phyloP scores from a whole-genome alignment of 2,113 vertebrate species.

The Cepphus grylle region DNA sequence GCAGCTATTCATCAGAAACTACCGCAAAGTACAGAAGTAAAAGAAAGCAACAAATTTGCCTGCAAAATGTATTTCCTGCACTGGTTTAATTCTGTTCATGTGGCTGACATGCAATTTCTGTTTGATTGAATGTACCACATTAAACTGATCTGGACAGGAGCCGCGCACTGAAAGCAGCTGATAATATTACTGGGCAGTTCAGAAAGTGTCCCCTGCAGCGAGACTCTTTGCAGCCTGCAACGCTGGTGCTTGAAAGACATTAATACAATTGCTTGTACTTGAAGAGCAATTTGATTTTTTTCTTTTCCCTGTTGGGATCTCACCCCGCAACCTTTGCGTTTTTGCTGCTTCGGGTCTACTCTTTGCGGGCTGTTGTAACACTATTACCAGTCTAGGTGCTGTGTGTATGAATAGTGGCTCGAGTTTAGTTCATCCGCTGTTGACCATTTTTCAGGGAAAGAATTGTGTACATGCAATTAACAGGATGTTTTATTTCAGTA shows the following conservation, averaged over 20 bases:
- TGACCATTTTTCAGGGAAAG: neutral
- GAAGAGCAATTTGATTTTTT: neutral
- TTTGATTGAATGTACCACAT: neutral
- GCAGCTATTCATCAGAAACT: neutral
- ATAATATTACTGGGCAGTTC: neutral
- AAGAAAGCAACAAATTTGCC: neutral
- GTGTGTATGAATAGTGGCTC: neutral
- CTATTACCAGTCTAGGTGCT: neutral
- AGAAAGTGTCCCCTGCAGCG: neutral
- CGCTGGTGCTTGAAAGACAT: neutral
- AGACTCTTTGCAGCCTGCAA: neutral
- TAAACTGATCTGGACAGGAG: neutral
- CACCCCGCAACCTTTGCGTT: neutral
- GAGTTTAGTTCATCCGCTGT: neutral
- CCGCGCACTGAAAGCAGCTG: neutral
- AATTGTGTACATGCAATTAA: neutral
- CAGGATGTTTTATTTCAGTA: neutral
- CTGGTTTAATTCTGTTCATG: neutral
- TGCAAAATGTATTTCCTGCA: slow-evolving; percentile 27
- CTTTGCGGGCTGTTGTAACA: neutral
- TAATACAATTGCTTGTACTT: neutral
- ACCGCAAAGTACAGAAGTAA: neutral
- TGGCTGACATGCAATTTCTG: neutral
- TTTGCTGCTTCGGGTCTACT: neutral
- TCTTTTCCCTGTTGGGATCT: neutral